These are phyloP conservation scores for Apaloderma vittatum DNA, from an alignment of 2,113 vertebrate species.

Conservation along the genomic window DNA sequence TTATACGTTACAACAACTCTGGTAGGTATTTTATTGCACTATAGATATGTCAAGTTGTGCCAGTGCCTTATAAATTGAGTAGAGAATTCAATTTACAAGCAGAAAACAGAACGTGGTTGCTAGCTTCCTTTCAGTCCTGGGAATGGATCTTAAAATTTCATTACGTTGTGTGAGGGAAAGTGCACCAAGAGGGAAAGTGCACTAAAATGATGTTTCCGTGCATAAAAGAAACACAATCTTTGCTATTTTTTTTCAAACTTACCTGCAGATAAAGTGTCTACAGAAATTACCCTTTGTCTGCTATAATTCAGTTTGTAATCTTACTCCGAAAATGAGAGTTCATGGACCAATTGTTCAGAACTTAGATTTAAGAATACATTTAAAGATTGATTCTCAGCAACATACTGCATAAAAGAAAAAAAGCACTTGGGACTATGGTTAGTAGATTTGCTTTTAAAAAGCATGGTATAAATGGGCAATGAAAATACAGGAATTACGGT, in stretches of 20 bases:
- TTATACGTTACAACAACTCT: slow-evolving; percentile 12
- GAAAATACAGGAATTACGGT: neutral
- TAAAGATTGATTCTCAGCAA: slow-evolving; percentile 20
- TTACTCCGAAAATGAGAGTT: slow-evolving; percentile 15
- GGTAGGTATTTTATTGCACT: slow-evolving; percentile 38
- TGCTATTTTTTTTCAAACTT: slow-evolving; percentile 29
- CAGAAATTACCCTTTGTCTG: neutral
- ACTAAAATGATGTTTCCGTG: slow-evolving; percentile 29
- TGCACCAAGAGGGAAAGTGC: neutral
- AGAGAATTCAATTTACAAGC: slow-evolving; percentile 73
- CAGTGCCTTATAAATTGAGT: slow-evolving; percentile 33
- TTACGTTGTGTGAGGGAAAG: slow-evolving; percentile 38
- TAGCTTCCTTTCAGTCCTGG: slow-evolving; percentile 44
- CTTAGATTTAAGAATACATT: slow-evolving; percentile 9
- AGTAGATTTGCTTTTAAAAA: neutral
- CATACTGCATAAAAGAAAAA: neutral
- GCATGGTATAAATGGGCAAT: neutral
- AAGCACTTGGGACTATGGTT: neutral
- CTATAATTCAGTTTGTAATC: slow-evolving; percentile 24
- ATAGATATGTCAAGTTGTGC: slow-evolving; percentile 45
- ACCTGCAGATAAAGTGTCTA: neutral
- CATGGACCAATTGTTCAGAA: neutral
- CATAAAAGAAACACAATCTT: neutral
- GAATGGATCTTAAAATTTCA: slow-evolving; percentile 66
- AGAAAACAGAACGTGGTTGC: slow-evolving; percentile 61